A percentile compares a stretch with the other conserved stretches of the same genome.
Evolutionary conservation across 2,797 vertebrate genomes (phyloP).

Genomic region (Anolis apletophallus): DNA sequence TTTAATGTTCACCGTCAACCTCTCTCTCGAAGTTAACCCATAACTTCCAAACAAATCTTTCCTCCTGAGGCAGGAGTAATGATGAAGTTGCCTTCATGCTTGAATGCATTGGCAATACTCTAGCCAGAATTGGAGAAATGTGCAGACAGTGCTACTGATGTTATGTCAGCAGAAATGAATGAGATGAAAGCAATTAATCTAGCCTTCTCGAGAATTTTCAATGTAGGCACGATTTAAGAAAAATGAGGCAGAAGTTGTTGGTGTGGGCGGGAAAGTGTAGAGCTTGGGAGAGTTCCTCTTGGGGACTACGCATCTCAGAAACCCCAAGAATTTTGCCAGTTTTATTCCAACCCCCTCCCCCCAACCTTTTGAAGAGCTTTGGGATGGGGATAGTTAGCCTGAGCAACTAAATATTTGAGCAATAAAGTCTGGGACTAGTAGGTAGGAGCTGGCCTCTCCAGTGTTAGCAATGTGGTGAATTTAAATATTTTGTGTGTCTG

Average conservation of each 20-base stretch:
- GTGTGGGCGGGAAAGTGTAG: background rate
- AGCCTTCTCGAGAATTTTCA: slow-evolving; percentile 42
- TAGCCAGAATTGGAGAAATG: slow-evolving; percentile 34
- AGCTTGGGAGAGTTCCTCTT: too few relatives aligned
- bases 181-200: slow-evolving; percentile 53
- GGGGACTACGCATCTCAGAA: too few relatives aligned
- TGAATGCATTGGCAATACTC: slow-evolving; percentile 25
- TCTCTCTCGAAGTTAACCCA: background rate
- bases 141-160: slow-evolving; percentile 44
- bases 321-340: too few relatives aligned
- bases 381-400: background rate
- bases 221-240: slow-evolving; percentile 37
- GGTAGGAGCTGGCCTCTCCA: background rate
- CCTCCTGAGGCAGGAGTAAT: slow-evolving; percentile 20
- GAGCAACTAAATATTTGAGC: background rate
- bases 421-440: too few relatives aligned
- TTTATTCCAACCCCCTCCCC: too few relatives aligned
- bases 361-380: too few relatives aligned
- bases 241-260: slow-evolving; percentile 23
- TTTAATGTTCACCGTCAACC: slow-evolving; percentile 2
- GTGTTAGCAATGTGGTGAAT: background rate
- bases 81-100: slow-evolving; percentile 39
- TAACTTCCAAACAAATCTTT: slow-evolving; percentile 24
- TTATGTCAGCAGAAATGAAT: slow-evolving; percentile 50
- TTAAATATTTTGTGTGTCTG: too few relatives aligned